These are phyloP conservation scores for Aelia acuminata DNA, from an alignment of 2,888 invertebrate species.

Conservation along the genomic window DNA sequence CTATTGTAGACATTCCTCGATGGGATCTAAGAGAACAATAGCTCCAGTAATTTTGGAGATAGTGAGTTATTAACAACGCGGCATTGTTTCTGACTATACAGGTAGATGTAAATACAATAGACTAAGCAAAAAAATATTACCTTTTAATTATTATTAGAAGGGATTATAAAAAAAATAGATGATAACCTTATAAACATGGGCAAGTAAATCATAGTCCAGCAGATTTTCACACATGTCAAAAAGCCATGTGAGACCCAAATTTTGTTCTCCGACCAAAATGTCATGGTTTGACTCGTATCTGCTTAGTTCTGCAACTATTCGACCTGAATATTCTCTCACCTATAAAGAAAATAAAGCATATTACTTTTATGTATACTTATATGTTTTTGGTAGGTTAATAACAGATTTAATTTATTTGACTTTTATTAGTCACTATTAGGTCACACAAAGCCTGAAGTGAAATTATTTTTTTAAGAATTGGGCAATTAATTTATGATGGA, in stretches of 20 bases:
- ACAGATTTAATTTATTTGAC: too few species aligned
- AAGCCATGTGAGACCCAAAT: background rate
- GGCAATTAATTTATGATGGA: too few species aligned
- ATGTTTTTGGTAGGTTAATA: too few species aligned
- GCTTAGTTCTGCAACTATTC: slow-evolving; percentile 1
- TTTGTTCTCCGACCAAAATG: slow-evolving; percentile 12
- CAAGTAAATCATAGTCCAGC: slow-evolving; percentile 28
- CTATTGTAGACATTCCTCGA: background rate
- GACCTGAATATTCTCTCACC: slow-evolving; percentile 45
- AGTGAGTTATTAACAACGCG: background rate
- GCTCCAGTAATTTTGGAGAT: background rate
- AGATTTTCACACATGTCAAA: slow-evolving; percentile 8
- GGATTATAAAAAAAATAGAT: background rate
- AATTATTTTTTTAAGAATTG: too few species aligned
- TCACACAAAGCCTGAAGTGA: too few species aligned
- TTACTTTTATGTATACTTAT: too few species aligned
- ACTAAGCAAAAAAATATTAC: background rate
- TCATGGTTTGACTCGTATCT: background rate
- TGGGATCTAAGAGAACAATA: background rate
- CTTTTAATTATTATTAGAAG: background rate
- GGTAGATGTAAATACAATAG: too few species aligned
- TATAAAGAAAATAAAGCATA: background rate
- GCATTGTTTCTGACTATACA: background rate
- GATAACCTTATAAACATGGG: slow-evolving; percentile 33
- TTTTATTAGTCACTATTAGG: too few species aligned